Evolutionary conservation across 2,888 invertebrate genomes (phyloP), one percentile per base, ranked within the genome.

Genomic region (Pilophorus perplexus): DNA sequence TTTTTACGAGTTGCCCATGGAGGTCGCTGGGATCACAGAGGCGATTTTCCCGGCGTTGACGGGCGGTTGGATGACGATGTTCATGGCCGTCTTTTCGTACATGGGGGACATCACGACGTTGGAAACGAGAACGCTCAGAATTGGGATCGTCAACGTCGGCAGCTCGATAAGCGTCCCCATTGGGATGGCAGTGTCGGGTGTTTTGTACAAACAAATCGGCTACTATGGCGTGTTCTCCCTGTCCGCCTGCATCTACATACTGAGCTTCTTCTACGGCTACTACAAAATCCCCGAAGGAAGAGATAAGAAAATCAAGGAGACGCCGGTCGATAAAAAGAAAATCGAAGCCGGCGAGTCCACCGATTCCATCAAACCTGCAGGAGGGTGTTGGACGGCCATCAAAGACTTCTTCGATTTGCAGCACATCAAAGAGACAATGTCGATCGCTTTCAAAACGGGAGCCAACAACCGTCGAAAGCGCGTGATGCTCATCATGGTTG

Each of bases 1-100:
- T 77, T 90, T 89, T 76, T 82, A 89, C 75, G 83, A 88, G 74
- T 78, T 89, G 38, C 89, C 90, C 0, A 88, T 90, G 82, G 90
- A 90, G 79, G 72, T 73, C 16, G 87, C 88, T 14, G 90, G 88
- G 0, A 82, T 90, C 3, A 85, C 88, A 0, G 90, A 90, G 77
- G 88, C 89, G 0, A 81, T 90, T 70, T 90, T 90, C 77, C 90
- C 90, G 2, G 89, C 89, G 0, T 74, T 90, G 5, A 89, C 89
- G 1, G 88, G 90, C 8, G 90, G 90, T 6, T 90, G 90, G 90
- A 89, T 90, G 75, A 90, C 90, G 27, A 90, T 90, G 90, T 86
- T 91, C 73, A 90, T 91, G 90, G 90, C 90, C 18, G 86, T 92
- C 71, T 89, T 93, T 78, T 90, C 90, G 78, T 93, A 93, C 75